Evolutionary conservation across 2,888 invertebrate genomes (phyloP).

Genomic region (Eupeodes luniger): DNA sequence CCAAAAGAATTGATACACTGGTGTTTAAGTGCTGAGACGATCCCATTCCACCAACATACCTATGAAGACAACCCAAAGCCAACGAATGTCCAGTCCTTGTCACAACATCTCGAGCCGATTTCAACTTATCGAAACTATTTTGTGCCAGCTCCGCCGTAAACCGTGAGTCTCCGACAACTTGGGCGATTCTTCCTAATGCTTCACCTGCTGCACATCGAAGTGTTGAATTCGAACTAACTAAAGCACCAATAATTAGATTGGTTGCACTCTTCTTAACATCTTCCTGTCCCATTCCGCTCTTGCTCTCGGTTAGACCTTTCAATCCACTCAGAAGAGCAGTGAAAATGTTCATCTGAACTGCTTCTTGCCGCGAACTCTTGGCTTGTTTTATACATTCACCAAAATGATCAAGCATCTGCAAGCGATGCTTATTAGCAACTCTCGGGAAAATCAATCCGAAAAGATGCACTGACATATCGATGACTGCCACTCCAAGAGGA

Average conservation of each 20-base stretch:
- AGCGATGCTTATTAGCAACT: slow-evolving; percentile 97
- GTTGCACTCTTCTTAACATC: slow-evolving; percentile 94
- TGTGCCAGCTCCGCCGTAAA: slow-evolving; percentile 96
- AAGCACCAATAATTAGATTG: slow-evolving; percentile 91
- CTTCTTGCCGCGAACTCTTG: slow-evolving; percentile 96
- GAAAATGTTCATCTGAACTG: slow-evolving; percentile 98
- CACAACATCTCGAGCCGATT: slow-evolving; percentile 93
- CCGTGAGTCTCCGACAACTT: slow-evolving; percentile 93
- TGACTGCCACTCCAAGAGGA: slow-evolving; percentile 97
- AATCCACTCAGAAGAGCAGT: slow-evolving; percentile 96
- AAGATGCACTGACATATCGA: slow-evolving; percentile 95
- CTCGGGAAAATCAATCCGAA: slow-evolving; percentile 97
- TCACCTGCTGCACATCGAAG: slow-evolving; percentile 98
- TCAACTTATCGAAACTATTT: slow-evolving; percentile 94
- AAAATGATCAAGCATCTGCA: slow-evolving; percentile 99
- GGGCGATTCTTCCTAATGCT: slow-evolving; percentile 96
- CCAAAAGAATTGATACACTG: slow-evolving; percentile 96
- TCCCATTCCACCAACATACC: slow-evolving; percentile 97
- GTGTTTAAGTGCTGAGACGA: slow-evolving; percentile 97
- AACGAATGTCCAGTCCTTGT: slow-evolving; percentile 94
- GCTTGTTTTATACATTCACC: slow-evolving; percentile 96
- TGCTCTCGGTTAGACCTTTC: slow-evolving; percentile 94
- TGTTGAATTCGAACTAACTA: slow-evolving; percentile 90
- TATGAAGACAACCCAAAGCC: slow-evolving; percentile 97
- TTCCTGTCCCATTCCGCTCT: slow-evolving; percentile 93